Evolutionary conservation across 1,140 invertebrate species (phyloP).

Genomic region (Magallana angulata): DNA sequence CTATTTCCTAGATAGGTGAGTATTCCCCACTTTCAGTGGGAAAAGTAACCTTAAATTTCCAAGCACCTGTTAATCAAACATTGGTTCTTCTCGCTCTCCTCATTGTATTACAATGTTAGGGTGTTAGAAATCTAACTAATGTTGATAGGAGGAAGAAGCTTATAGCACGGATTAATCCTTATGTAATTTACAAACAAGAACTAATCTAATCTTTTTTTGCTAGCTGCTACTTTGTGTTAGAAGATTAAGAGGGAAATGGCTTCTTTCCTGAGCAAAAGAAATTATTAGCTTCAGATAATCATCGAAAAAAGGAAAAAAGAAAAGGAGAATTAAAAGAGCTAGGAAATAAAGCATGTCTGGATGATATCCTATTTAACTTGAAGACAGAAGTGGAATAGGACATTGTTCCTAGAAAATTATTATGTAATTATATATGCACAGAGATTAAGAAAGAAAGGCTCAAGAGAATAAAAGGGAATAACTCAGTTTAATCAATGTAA

Average conservation of each 20-base stretch:
- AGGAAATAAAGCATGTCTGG: too few relatives aligned
- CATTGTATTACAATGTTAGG: background rate
- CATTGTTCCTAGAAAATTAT: too few relatives aligned
- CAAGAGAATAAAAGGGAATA: too few relatives aligned
- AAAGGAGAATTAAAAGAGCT: too few relatives aligned
- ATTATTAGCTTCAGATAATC: too few relatives aligned
- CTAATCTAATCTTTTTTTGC: background rate
- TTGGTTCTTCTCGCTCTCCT: background rate
- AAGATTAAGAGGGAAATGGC: background rate
- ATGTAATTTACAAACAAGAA: slow-evolving; percentile 26
- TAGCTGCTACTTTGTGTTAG: background rate
- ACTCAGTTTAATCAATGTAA: too few relatives aligned
- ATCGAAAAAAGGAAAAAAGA: too few relatives aligned
- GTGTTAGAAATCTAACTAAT: slow-evolving; percentile 8
- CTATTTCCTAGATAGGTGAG: background rate
- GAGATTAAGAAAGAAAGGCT: too few relatives aligned
- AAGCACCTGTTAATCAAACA: slow-evolving; percentile 5
- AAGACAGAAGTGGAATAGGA: too few relatives aligned
- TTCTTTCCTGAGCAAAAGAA: background rate
- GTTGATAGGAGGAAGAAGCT: background rate
- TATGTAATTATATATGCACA: too few relatives aligned
- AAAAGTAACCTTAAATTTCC: background rate
- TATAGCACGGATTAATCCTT: slow-evolving; percentile 9
- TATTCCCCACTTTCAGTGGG: background rate
- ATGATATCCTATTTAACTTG: too few relatives aligned